These are phyloP conservation scores for Agrochola macilenta DNA, from an alignment of 2,888 invertebrate genomes.

Conservation along the genomic window DNA sequence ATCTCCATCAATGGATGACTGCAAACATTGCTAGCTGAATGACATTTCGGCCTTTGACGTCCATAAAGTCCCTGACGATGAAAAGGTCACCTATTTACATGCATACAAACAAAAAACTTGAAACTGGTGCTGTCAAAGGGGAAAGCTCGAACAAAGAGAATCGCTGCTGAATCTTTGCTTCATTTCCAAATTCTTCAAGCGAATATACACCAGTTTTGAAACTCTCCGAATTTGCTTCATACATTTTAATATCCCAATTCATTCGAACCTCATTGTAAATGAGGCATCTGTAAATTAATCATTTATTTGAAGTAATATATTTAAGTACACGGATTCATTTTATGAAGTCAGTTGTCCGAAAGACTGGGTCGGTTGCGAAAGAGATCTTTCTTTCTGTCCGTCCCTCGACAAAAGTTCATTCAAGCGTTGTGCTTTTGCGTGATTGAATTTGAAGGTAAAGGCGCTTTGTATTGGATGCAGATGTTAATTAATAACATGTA, in stretches of 20 bases:
- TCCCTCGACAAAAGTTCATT: constrained; percentile 59
- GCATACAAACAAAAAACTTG: constrained; percentile 28
- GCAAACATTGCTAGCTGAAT: constrained; percentile 7
- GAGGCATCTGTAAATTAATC: constrained; percentile 47
- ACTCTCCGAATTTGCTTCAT: constrained; percentile 7
- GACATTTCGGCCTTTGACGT: constrained; percentile 37
- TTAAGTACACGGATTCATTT: constrained; percentile 56
- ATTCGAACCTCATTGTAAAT: constrained; percentile 36
- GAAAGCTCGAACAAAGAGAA: constrained; percentile 9
- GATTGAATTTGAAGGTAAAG: constrained; percentile 62
- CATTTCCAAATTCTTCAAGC: constrained; percentile 23
- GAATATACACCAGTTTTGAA: constrained; percentile 16
- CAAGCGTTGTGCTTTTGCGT: constrained; percentile 67
- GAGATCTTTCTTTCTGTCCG: constrained; percentile 62
- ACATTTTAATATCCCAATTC: constrained; percentile 44
- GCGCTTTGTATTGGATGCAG: constrained; percentile 45
- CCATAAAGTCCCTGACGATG: constrained; percentile 20
- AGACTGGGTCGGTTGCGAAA: constrained; percentile 56
- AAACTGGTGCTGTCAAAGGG: constrained; percentile 11
- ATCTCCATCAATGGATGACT: constrained; percentile 15
- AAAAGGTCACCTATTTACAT: constrained; percentile 27
- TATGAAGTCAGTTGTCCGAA: constrained; percentile 57
- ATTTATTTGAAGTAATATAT: constrained; percentile 53
- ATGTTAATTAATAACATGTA: constrained; percentile 45
- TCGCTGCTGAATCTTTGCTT: constrained; percentile 6